Conservation (phyloP, 2,888 invertebrate genomes). For the Rosalia funebris region DNA sequence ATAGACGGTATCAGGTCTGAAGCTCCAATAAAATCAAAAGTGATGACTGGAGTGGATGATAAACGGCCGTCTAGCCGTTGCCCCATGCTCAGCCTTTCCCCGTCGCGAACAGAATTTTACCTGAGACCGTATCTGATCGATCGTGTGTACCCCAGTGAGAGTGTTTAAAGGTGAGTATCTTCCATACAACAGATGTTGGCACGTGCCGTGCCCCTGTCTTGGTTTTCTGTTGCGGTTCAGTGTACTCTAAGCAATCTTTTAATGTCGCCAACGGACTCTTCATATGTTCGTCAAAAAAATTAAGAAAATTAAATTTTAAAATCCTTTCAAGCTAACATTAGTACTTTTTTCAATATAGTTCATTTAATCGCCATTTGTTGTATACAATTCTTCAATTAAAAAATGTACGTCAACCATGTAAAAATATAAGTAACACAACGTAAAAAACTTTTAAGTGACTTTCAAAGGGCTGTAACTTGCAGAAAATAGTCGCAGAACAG, state of each 20-base stretch:
- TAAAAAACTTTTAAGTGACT: too few relatives aligned
- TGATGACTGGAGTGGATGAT: conserved; percentile 23
- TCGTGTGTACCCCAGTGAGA: neutral
- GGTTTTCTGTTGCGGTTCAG: conserved; percentile 19
- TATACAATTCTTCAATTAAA: too few relatives aligned
- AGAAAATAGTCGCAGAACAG: too few relatives aligned
- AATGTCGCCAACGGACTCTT: neutral
- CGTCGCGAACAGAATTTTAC: conserved; percentile 9
- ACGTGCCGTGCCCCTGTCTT: conserved; percentile 19
- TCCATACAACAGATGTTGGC: conserved; percentile 27
- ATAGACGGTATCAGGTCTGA: neutral
- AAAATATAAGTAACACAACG: too few relatives aligned
- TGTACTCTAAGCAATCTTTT: conserved; percentile 5
- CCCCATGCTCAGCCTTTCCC: conserved; percentile 14
- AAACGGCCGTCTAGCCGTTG: neutral
- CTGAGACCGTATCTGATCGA: conserved; percentile 13
- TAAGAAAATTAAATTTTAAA: too few relatives aligned
- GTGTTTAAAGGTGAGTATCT: conserved; percentile 13
- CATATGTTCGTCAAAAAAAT: too few relatives aligned
- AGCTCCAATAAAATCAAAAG: conserved; percentile 25
- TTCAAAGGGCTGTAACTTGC: too few relatives aligned
- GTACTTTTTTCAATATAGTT: too few relatives aligned
- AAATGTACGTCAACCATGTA: too few relatives aligned
- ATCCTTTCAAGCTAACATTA: too few relatives aligned
- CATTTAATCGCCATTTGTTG: too few relatives aligned